Base-by-base conservation (phyloP, 2,113 vertebrate genomes). In the Ibidorhyncha struthersii region DNA sequence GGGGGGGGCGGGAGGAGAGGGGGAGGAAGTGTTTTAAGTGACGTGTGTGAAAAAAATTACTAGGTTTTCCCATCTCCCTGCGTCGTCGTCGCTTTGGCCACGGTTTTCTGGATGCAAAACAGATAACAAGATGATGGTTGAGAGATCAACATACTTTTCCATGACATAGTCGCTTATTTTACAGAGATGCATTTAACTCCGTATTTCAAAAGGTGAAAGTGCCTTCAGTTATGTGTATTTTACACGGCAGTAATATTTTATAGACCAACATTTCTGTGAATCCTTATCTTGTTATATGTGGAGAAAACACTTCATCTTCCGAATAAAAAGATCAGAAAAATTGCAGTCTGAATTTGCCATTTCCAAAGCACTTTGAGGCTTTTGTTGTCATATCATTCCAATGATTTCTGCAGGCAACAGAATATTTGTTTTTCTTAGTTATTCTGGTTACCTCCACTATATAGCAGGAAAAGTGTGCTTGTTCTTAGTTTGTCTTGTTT, bases 361-460 rank as follows among this genome's bases (percentile, higher is more conserved):
- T 76, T 76, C 53, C 76, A 47, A 32, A 4, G 4, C 12, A 26
- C 32, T 38, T 47, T 1, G 26, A 50, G 10, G 6, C 23, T 38
- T 82, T 62, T 72, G 15, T 10, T 72, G n/a, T 45, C 0, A 0
- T 27, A 6, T 12, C 38, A 5, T 36, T 55, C 22, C 66, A 53
- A 7, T 49, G 9, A 23, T 91, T 55, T 73, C 26, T 88, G 45
- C 25, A 58, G 50, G 47, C n/a, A 63, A 32, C 45, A 61, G 17
- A 11, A 8, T 69, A 25, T 59, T 85, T 83, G 4, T 14, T 69
- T 79, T 67, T 30, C 19, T 20, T 9, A 25, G 5, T 85, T 94
- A 59, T 8, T 79, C 13, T 79, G 29, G 7, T 67, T 78, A 56
- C 20, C 13, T 71, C 47, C 11, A 12, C 21, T n/a, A 18, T 34